Evolutionary conservation across 2,888 invertebrate species (phyloP).

Genomic region (Lithophane semibrunnea): DNA sequence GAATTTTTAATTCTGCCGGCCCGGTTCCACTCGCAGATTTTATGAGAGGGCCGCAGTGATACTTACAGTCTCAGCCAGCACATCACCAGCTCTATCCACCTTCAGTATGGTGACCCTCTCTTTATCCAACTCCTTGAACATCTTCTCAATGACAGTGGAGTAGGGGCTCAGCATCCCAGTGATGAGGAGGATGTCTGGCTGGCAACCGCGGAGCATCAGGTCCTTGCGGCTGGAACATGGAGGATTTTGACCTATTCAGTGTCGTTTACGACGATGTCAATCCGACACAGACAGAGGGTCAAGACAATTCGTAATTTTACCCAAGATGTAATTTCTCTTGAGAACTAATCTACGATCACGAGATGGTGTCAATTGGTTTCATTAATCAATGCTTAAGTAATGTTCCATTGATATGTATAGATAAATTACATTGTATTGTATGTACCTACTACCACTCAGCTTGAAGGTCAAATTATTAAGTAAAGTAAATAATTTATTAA

Average conservation of each 20-base stretch:
- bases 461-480: no score
- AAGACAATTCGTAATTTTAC: not conserved
- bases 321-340: not conserved
- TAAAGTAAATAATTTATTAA: no score
- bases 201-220: constrained; percentile 92
- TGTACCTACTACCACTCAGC: not conserved
- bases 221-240: constrained; percentile 92
- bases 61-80: constrained; percentile 95
- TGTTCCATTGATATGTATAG: not conserved
- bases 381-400: not conserved
- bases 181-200: constrained; percentile 94
- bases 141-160: constrained; percentile 94
- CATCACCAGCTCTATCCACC: constrained; percentile 96
- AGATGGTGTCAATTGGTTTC: not conserved
- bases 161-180: constrained; percentile 95
- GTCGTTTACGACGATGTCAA: not conserved
- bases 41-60: not conserved
- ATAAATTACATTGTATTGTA: not conserved
- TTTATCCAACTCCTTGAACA: constrained; percentile 94
- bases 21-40: not conserved
- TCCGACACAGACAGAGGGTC: not conserved
- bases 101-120: constrained; percentile 95
- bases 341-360: not conserved
- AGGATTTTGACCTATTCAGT: not conserved
- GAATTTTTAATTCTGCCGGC: not conserved